Base-by-base conservation (phyloP, 2,888 invertebrate species). In the Drosophila melanocephala region DNA sequence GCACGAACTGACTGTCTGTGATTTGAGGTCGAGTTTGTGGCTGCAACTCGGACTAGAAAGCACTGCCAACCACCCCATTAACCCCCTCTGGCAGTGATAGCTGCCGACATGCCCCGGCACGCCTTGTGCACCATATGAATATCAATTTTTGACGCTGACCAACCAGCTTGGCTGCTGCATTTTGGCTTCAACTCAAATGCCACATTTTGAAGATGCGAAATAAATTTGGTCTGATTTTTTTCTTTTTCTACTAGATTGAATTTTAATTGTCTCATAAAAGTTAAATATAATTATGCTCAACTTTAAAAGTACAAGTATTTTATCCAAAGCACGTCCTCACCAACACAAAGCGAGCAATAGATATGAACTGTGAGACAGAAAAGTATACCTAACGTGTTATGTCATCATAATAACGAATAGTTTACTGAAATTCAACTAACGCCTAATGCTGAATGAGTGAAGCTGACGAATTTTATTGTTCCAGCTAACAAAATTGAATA, bases 21-120 rank as follows among this genome's bases (percentile, higher is more conserved):
- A 79, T 79, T 79, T 79, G 79, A 57, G 79, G 81, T 81, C 81
- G 81, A 72, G 63, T 72, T 58, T 79, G 79, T 61, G 81, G 79
- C 77, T 76, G 72, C 64, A 79, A 68, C 64, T 61, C 12, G 50
- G 44, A 59, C 72, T 61, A 47, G 26, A 55, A 50, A 64, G 37
- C 56, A 14, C 35, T 42, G 9, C 32, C 19, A 30, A 0, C 16
- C 26, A n/a, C n/a, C 39, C 39, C 28, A 16, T 5, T 7, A 5
- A 26, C 22, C 16, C 19, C 3, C 30, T 19, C 26, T 42, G 50
- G 37, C 47, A 32, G 55, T 66, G 74, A 61, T 58, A 58, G 75
- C 55, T 58, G 60, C 75, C 58, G 57, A 69, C 52, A 69, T 75
- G 63, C 39, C 75, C 33, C 50, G 63, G 60, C 76, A 63, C 75